These are phyloP conservation scores for Camarhynchus parvulus DNA, from an alignment of 2,113 vertebrate species.

Conservation along the genomic window DNA sequence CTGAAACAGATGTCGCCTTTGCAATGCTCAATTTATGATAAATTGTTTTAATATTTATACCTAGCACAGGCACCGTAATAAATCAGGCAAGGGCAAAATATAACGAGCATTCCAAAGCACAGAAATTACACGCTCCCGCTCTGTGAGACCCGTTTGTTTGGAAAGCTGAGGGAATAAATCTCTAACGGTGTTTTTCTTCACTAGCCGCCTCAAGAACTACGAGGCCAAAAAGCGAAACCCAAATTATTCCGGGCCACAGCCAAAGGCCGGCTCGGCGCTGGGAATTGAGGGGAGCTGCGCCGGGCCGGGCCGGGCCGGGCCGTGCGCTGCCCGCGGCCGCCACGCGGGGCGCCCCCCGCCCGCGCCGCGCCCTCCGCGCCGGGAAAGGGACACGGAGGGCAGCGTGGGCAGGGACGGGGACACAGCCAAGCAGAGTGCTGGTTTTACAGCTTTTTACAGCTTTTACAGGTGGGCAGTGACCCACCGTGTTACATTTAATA, in stretches of 20 bases:
- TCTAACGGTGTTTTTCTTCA: neutral
- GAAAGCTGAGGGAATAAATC: constrained; percentile 24
- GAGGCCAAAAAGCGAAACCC: neutral
- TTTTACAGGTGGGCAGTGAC: neutral
- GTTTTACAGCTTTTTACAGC: neutral
- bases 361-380: neutral
- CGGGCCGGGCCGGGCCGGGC: no score
- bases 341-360: neutral
- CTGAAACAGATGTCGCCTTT: constrained; percentile 70
- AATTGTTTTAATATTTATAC: constrained; percentile 66
- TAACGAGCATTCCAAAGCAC: neutral
- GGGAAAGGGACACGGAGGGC: neutral
- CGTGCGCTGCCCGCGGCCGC: neutral
- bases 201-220: neutral
- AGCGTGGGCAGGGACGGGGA: neutral
- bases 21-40: constrained; percentile 42
- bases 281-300: neutral
- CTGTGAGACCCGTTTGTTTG: neutral
- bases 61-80: constrained; percentile 28
- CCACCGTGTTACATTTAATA: neutral
- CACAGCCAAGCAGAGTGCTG: fast-evolving
- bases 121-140: neutral
- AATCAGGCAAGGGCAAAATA: constrained; percentile 44
- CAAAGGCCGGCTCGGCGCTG: neutral
- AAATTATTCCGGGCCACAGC: neutral